A percentile compares a stretch with the other conserved stretches of the same genome.
phyloP scores from a whole-genome alignment of 2,888 invertebrate species.

The Atethmia centrago region DNA sequence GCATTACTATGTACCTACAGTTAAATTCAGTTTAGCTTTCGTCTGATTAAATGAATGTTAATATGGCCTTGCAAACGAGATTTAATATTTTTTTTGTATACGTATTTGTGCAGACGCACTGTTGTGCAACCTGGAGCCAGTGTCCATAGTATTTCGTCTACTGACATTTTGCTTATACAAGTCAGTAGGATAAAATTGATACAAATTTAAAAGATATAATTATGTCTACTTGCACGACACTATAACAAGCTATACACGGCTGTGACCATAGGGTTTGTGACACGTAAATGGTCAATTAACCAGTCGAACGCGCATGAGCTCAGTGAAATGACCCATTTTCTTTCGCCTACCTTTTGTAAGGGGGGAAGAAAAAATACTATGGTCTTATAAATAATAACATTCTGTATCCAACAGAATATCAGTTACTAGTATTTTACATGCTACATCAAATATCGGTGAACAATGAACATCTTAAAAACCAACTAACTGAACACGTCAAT shows the following conservation, averaged over 20 bases:
- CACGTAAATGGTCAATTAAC: conserved; percentile 38
- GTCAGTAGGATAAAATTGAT: neutral
- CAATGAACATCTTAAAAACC: neutral
- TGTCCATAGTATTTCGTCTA: neutral
- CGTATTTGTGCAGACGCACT: neutral
- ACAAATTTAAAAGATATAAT: neutral
- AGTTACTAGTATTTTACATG: neutral
- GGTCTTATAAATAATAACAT: neutral
- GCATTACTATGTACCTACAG: neutral
- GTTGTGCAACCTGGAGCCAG: neutral
- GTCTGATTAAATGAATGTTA: neutral
- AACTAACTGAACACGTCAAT: neutral
- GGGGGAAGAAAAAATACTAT: neutral
- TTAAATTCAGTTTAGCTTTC: neutral
- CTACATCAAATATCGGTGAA: neutral
- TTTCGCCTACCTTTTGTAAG: conserved; percentile 12
- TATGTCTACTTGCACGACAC: neutral
- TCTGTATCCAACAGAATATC: neutral
- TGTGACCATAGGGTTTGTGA: conserved; percentile 1
- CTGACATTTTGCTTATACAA: neutral
- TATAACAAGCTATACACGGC: neutral
- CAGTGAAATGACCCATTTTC: conserved; percentile 46
- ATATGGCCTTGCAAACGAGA: neutral
- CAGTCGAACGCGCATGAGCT: conserved; percentile 29
- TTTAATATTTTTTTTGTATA: neutral